Base-by-base conservation (phyloP, 2,113 vertebrate species). In the Phoenicopterus ruber region DNA sequence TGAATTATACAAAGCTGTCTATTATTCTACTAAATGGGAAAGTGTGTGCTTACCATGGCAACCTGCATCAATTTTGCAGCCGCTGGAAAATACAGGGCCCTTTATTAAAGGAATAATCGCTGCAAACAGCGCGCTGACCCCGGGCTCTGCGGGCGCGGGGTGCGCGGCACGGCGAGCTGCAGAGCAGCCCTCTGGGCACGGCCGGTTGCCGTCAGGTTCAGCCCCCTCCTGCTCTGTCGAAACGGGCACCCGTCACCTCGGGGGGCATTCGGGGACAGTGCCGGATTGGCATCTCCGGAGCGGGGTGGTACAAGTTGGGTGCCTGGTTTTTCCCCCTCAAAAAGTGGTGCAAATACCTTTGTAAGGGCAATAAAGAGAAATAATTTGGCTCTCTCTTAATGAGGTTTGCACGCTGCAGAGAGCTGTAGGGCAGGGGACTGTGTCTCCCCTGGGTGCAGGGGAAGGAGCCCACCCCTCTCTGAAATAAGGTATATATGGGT, bases 1-100 rank as follows among this genome's bases (percentile, higher is more conserved):
- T 94, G 94, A 97, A 90, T 97, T 97, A 97, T 97, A 90, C 78
- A 94, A 98, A 97, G 84, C 93, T 94, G 95, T 88, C 95, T 94
- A 93, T 96, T 97, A 73, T 97, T 95, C 95, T 90, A 22, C 91
- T 96, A 88, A 97, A 97, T 95, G 95, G 85, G 94, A 96, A 97
- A 97, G 96, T 85, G 91, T 95, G 83, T 91, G 72, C 89, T 97
- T 97, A 11, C 96, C 97, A 93, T 93, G 97, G 95, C 97, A 97
- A 96, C 93, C 82, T 29, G 85, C 95, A 97, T 97, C 93, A 97
- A 42, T 95, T 96, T 96, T 70, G 66, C 85, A 83, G 94, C 90
- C 61, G 3, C 94, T 94, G 93, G 95, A 90, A 96, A 96, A 94
- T 86, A 77, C 95, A 76, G 93, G 81, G 59, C 79, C 89, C 88